Evolutionary conservation across 92 coral and sea anemone genomes (phyloP).

Genomic region (Palythoa grandis): DNA sequence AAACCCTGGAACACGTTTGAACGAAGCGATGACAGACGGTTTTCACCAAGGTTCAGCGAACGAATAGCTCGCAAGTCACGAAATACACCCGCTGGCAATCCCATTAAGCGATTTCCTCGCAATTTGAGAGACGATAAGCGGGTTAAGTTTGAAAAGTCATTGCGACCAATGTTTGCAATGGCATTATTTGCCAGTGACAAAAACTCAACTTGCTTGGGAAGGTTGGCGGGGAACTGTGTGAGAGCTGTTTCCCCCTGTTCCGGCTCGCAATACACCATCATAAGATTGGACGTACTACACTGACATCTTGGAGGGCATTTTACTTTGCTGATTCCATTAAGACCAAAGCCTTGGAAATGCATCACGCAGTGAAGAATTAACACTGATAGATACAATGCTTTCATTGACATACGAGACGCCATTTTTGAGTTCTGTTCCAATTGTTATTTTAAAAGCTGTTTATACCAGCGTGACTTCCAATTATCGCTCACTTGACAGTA

Average conservation of each 20-base stretch:
- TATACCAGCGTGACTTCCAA: constrained; percentile 38
- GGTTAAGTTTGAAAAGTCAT: constrained; percentile 76
- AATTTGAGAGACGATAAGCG: constrained; percentile 72
- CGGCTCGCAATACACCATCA: constrained; percentile 55
- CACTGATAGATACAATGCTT: constrained; percentile 35
- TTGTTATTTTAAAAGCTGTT: constrained; percentile 25
- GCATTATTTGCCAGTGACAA: constrained; percentile 76
- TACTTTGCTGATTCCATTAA: constrained; percentile 21
- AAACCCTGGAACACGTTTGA: constrained; percentile 77
- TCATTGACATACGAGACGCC: constrained; percentile 49
- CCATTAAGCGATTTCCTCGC: constrained; percentile 69
- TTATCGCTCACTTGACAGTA: constrained; percentile 17
- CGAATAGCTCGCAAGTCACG: constrained; percentile 75
- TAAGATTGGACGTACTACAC: constrained; percentile 28
- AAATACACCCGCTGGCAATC: constrained; percentile 78
- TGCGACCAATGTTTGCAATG: constrained; percentile 68
- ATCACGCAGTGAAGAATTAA: constrained; percentile 14
- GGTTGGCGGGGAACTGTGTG: constrained; percentile 66
- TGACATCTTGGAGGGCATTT: constrained; percentile 24
- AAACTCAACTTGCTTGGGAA: constrained; percentile 69
- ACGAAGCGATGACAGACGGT: constrained; percentile 77
- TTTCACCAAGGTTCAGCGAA: constrained; percentile 81
- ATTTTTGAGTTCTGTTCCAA: constrained; percentile 26
- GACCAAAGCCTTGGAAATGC: constrained; percentile 5
- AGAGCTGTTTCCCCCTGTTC: constrained; percentile 37